A percentile compares a stretch with the other conserved stretches of the same genome.
Conservation (phyloP, 2,113 vertebrate genomes). For the Mus pahari region DNA sequence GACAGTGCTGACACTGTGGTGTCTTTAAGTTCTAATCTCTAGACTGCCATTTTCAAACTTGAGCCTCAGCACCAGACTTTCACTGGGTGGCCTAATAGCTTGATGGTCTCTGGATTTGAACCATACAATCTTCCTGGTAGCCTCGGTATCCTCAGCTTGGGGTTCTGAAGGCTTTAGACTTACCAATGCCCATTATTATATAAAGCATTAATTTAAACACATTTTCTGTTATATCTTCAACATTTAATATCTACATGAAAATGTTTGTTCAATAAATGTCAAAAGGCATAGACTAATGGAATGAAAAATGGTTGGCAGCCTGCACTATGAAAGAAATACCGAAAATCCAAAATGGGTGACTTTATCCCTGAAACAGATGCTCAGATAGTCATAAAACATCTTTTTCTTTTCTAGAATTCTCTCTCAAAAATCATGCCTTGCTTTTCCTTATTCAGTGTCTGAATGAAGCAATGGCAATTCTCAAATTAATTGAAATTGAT, state of each 20-base stretch:
- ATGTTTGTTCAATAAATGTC: not conserved
- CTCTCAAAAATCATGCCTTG: not conserved
- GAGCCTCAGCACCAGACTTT: not conserved
- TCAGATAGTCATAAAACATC: not conserved
- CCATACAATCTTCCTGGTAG: not conserved
- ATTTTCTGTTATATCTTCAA: not conserved
- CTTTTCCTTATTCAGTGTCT: not conserved
- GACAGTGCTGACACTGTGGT: not conserved
- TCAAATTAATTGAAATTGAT: constrained; percentile 27
- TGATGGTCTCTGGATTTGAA: not conserved
- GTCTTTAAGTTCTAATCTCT: not conserved
- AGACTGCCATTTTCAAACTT: not conserved
- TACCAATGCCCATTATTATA: not conserved
- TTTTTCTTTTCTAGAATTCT: not conserved
- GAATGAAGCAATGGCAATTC: not conserved
- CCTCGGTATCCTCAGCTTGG: not conserved
- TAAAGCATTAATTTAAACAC: not conserved
- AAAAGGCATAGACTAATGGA: not conserved
- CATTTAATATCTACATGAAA: not conserved
- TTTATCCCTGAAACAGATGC: not conserved
- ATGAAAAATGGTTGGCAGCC: not conserved
- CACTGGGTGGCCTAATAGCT: not conserved
- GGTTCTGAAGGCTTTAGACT: not conserved
- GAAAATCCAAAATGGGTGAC: not conserved
- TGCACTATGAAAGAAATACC: not conserved